These are phyloP conservation scores for Sebastes melanostomus DNA, from an alignment of 2,797 vertebrate genomes.

Conservation along the genomic window DNA sequence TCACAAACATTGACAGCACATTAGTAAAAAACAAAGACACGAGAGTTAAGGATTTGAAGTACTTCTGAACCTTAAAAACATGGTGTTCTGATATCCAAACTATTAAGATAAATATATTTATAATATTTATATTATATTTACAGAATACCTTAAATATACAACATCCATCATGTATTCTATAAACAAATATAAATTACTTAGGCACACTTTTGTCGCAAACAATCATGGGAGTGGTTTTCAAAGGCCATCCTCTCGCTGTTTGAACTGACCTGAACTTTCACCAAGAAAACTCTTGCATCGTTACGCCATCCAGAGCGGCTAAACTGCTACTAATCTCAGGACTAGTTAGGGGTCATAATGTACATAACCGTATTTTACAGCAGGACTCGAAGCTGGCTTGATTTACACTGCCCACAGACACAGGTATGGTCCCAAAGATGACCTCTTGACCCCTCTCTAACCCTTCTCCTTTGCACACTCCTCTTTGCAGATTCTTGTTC, in stretches of 20 bases:
- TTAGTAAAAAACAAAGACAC: slow-evolving; percentile 77
- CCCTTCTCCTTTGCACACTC: slow-evolving; percentile 6
- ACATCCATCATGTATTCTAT: slow-evolving; percentile 75
- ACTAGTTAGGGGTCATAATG: slow-evolving; percentile 30
- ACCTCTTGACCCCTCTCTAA: background rate
- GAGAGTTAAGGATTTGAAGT: slow-evolving; percentile 70
- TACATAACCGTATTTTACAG: slow-evolving; percentile 57
- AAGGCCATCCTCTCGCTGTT: slow-evolving; percentile 46
- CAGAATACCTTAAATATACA: slow-evolving; percentile 85
- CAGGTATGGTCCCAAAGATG: background rate
- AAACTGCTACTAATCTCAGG: slow-evolving; percentile 48
- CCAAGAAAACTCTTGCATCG: slow-evolving; percentile 37
- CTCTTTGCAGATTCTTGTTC: slow-evolving; percentile 28
- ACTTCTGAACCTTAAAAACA: slow-evolving; percentile 78
- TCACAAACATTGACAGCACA: slow-evolving; percentile 68
- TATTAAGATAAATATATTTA: slow-evolving; percentile 82
- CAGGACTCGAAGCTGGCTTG: slow-evolving; percentile 40
- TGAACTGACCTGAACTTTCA: slow-evolving; percentile 32
- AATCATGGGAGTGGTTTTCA: slow-evolving; percentile 57
- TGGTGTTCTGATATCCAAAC: slow-evolving; percentile 76
- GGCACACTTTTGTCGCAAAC: slow-evolving; percentile 77
- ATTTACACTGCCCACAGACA: slow-evolving; percentile 18
- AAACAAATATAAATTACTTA: slow-evolving; percentile 83
- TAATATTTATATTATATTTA: slow-evolving; percentile 85
- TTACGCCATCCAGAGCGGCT: slow-evolving; percentile 34